Base-by-base conservation (phyloP, 2,797 vertebrate species). In the Rhinella marina region DNA sequence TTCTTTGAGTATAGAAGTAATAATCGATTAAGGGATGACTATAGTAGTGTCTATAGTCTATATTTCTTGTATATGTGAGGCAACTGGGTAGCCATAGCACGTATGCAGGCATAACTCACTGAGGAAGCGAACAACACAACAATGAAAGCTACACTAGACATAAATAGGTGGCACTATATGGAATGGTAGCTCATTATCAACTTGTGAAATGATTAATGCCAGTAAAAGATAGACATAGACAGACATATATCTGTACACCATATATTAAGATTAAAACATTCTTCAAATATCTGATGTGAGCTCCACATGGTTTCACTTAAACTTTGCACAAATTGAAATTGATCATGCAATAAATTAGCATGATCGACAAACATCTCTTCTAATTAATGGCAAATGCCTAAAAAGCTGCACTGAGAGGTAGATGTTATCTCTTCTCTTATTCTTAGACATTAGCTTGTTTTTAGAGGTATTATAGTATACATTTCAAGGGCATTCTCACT, bases 301-400 rank as follows among this genome's bases (percentile, higher is more conserved):
- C 70, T 27, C 84, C 75, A 86, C n/a, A 19, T 86, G 84, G 14
- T 78, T 86, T 79, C 50, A 86, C 54, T 86, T 61, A 79, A 78
- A 68, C 75, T 29, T 32, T 59, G 52, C 59, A 66, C n/a, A 2
- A 16, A 81, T 1, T 21, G 41, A 25, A 32, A n/a, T n/a, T n/a
- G n/a, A n/a, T n/a, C n/a, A n/a, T n/a, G 82, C 86, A 75, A 62
- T 50, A 87, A 87, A 87, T 87, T 82, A 87, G 48, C 14, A 32
- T 50, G 54, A 81, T n/a, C 81, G 61, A 61, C 7, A 82, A 52
- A 87, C 66, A 82, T 77, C 66, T 32, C 76, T 82, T 82, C 7
- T 62, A 82, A 87, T 82, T 82, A 66, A 82, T 76, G 75, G 68
- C 86, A 87, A 87, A 87, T 87, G 79, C 21, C 52, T 52, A 64